Evolutionary conservation across 2,888 invertebrate species (phyloP).

Genomic region (Drosophila multiciliata): DNA sequence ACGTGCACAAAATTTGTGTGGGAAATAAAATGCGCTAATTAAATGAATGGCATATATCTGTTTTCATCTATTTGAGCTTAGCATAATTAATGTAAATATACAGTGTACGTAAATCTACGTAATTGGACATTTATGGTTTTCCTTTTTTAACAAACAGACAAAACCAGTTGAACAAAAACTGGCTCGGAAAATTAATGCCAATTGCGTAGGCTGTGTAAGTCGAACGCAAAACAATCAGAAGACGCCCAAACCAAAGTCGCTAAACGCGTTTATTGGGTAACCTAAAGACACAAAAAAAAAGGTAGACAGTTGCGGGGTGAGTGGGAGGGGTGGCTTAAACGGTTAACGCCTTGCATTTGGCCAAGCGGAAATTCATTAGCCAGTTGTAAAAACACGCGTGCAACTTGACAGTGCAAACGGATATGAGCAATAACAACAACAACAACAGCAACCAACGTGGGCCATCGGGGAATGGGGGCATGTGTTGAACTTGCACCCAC

Average conservation of each 20-base stretch:
- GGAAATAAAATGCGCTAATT: constrained; percentile 19
- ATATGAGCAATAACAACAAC: constrained; percentile 44
- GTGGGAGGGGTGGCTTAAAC: constrained; percentile 14
- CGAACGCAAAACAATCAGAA: constrained; percentile 51
- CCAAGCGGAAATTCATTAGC: constrained; percentile 78
- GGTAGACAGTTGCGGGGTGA: background rate
- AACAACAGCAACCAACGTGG: constrained; percentile 42
- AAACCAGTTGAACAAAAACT: constrained; percentile 31
- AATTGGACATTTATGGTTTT: constrained; percentile 8
- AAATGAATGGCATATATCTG: constrained; percentile 7
- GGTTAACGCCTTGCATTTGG: constrained; percentile 47
- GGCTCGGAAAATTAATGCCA: constrained; percentile 33
- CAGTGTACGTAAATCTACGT: constrained; percentile 34
- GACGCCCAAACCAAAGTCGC: constrained; percentile 54
- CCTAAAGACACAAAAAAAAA: constrained; percentile 47
- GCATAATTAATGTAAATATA: constrained; percentile 15
- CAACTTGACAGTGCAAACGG: constrained; percentile 59
- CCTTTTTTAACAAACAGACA: background rate
- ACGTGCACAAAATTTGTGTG: constrained; percentile 13
- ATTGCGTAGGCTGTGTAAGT: constrained; percentile 41
- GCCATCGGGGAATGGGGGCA: background rate
- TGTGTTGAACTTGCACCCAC: constrained; percentile 58
- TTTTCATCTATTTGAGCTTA: background rate
- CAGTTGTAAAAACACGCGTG: constrained; percentile 42
- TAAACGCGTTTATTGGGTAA: constrained; percentile 42